Percentiles rank a stretch among this genome's conserved stretches.
Conservation (phyloP, 2,888 invertebrate species). For the Dysmachus trigonus region DNA sequence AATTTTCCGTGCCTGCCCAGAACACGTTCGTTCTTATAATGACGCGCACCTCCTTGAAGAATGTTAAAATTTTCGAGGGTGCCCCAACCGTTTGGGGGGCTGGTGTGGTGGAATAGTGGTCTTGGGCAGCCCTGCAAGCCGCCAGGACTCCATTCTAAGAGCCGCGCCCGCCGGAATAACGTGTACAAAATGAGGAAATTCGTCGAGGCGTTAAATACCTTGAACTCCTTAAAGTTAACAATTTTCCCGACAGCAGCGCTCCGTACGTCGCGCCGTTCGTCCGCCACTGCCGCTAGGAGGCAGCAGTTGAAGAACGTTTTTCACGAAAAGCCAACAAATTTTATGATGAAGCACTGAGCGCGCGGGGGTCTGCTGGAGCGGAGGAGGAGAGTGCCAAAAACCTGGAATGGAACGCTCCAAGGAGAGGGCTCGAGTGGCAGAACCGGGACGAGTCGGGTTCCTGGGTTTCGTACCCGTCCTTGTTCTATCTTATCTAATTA, state of each 20-base stretch:
- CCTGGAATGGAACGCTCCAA: neutral
- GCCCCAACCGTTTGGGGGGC: neutral
- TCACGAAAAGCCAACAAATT: slow-evolving; percentile 22
- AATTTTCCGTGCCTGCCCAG: slow-evolving; percentile 3
- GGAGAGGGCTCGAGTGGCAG: neutral
- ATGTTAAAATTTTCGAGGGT: neutral
- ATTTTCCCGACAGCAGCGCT: neutral
- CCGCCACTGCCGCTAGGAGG: neutral
- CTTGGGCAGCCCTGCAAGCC: neutral
- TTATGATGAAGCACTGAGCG: neutral
- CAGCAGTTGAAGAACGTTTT: slow-evolving; percentile 4
- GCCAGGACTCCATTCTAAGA: neutral
- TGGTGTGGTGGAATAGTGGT: neutral
- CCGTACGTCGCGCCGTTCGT: too few species aligned
- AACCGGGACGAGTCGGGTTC: too few species aligned
- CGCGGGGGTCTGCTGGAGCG: neutral
- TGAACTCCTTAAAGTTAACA: slow-evolving; percentile 29
- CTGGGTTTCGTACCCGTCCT: neutral
- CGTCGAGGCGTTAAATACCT: slow-evolving; percentile 26
- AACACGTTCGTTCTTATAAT: neutral
- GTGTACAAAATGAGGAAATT: slow-evolving; percentile 24
- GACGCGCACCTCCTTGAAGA: neutral
- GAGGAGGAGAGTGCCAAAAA: neutral
- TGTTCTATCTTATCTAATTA: slow-evolving; percentile 36
- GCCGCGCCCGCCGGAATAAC: slow-evolving; percentile 12